Conservation (phyloP, 2,888 invertebrate genomes). For the Siphlonurus alternatus region DNA sequence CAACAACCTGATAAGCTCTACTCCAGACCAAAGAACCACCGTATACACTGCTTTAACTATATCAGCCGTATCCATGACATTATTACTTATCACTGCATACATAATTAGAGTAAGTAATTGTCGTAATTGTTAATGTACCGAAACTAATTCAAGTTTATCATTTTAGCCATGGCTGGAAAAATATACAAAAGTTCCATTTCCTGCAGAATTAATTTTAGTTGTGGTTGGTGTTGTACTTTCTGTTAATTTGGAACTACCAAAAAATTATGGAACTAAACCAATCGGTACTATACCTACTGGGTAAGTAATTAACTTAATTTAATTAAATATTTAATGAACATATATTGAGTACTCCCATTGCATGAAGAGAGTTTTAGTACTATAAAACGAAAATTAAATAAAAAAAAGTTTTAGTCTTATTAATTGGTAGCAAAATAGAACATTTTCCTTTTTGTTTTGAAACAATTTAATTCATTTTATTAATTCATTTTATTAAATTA, state of each 20-base stretch:
- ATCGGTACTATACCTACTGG: constrained; percentile 56
- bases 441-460: too few relatives aligned
- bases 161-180: constrained; percentile 39
- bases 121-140: not conserved
- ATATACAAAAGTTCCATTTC: constrained; percentile 47
- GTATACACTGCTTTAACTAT: constrained; percentile 44
- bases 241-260: constrained; percentile 34
- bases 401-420: too few relatives aligned
- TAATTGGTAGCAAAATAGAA: too few relatives aligned
- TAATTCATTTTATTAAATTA: too few relatives aligned
- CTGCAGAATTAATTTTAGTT: constrained; percentile 57
- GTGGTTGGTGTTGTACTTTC: constrained; percentile 50
- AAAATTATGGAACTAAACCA: constrained; percentile 33
- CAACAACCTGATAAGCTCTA: constrained; percentile 26
- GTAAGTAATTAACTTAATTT: too few relatives aligned
- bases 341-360: too few relatives aligned
- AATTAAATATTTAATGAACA: too few relatives aligned
- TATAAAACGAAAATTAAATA: too few relatives aligned
- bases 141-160: not conserved
- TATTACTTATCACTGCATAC: constrained; percentile 46
- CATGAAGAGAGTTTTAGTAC: too few relatives aligned
- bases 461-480: too few relatives aligned
- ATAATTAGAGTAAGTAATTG: constrained; percentile 35
- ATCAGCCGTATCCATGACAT: constrained; percentile 39
- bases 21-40: constrained; percentile 20